A percentile compares a stretch with the other conserved stretches of the same genome.
These are phyloP conservation scores for Hafferia zeledoni DNA, from an alignment of 2,797 vertebrate species.

Conservation along the genomic window DNA sequence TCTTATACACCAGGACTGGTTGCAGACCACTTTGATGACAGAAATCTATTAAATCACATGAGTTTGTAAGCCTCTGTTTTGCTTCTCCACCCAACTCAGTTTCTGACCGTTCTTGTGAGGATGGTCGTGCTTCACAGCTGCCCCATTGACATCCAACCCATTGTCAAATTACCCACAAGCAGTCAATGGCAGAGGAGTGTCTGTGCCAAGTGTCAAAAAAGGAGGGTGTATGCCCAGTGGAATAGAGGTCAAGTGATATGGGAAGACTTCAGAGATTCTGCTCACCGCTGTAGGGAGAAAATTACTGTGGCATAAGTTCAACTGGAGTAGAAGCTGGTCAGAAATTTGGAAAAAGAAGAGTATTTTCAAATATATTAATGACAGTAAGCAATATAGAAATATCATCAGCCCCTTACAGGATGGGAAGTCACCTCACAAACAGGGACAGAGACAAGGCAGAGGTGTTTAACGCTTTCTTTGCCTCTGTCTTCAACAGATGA, in stretches of 20 bases:
- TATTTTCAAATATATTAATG: background rate
- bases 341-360: background rate
- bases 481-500: background rate
- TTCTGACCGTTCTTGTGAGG: background rate
- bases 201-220: background rate
- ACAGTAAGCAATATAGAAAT: background rate
- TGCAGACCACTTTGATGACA: background rate
- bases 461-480: background rate
- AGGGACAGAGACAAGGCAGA: background rate
- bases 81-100: fast-evolving
- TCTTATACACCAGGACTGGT: background rate
- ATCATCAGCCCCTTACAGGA: background rate
- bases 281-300: background rate
- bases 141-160: background rate
- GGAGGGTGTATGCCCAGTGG: background rate
- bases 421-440: background rate
- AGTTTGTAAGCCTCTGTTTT: background rate
- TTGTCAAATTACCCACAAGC: background rate
- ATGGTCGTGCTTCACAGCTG: background rate
- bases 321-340: background rate
- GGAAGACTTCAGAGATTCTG: background rate
- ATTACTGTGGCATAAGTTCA: background rate
- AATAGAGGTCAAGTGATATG: background rate
- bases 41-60: background rate
- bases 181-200: fast-evolving